Evolutionary conservation across 2,888 invertebrate genomes (phyloP).

Genomic region (Drosophila kanekoi): DNA sequence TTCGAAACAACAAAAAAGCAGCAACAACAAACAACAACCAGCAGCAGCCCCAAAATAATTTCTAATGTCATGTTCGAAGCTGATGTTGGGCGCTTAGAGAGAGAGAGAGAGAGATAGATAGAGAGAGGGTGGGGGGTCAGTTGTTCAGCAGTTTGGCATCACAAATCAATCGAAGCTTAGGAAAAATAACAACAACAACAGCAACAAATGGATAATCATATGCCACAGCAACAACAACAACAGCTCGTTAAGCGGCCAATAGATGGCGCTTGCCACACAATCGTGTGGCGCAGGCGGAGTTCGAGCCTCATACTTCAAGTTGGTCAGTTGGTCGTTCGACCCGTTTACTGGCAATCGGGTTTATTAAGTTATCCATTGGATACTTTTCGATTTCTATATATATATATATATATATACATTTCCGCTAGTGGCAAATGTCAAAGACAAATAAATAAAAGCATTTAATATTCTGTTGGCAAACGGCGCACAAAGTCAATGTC

Average conservation of each 20-base stretch:
- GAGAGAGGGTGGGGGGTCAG: constrained; percentile 3
- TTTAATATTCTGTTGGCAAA: constrained; percentile 43
- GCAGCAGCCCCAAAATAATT: constrained; percentile 66
- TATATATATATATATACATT: constrained; percentile 19
- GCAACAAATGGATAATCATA: constrained; percentile 69
- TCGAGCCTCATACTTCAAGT: constrained; percentile 21
- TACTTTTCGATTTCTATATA: too few species aligned
- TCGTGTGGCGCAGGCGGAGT: constrained; percentile 6
- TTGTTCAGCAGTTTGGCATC: constrained; percentile 49
- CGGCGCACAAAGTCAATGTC: constrained; percentile 61
- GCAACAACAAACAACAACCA: constrained; percentile 26
- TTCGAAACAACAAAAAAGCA: constrained; percentile 37
- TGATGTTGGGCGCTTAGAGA: constrained; percentile 36
- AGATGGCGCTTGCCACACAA: constrained; percentile 46
- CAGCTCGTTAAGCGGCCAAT: constrained; percentile 46
- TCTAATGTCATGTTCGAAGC: constrained; percentile 76
- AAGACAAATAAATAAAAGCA: constrained; percentile 19
- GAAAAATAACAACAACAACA: constrained; percentile 25
- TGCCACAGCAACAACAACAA: constrained; percentile 28
- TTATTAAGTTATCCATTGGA: too few species aligned
- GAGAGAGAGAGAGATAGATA: background rate
- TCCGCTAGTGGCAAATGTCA: constrained; percentile 40
- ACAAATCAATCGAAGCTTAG: constrained; percentile 71
- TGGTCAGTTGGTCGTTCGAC: constrained; percentile 40
- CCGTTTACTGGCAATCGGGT: too few species aligned